phyloP scores from a whole-genome alignment of 64 coral and sea anemone genomes.

The Porites lutea region DNA sequence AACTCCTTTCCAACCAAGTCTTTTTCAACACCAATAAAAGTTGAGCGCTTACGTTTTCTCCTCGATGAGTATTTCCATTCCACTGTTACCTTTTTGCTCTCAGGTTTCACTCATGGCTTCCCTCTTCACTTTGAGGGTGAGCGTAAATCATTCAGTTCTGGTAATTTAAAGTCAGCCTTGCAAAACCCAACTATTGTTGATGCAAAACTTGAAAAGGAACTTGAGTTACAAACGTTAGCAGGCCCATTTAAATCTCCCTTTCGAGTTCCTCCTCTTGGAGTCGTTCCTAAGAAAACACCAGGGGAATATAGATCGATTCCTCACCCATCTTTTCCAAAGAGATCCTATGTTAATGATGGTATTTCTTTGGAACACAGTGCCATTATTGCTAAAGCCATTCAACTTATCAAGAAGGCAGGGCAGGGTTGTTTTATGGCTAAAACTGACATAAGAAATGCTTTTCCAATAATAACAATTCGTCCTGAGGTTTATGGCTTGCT shows the following conservation, averaged over 20 bases:
- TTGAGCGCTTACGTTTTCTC: neutral
- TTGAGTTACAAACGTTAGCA: neutral
- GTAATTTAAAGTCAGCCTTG: conserved; percentile 12
- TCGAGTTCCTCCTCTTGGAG: conserved; percentile 8
- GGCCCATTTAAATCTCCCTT: conserved; percentile 18
- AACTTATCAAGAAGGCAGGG: too few relatives aligned
- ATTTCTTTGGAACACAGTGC: neutral
- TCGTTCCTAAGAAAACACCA: conserved; percentile 42
- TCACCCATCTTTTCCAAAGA: conserved; percentile 10
- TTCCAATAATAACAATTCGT: too few relatives aligned
- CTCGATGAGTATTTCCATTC: neutral
- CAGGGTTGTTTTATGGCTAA: too few relatives aligned
- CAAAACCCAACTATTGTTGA: conserved; percentile 4
- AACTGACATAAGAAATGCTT: too few relatives aligned
- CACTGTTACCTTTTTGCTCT: neutral
- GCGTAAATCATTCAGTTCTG: neutral
- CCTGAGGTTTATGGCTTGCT: too few relatives aligned
- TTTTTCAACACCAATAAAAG: conserved; percentile 7
- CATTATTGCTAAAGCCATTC: neutral
- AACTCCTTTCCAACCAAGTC: too few relatives aligned
- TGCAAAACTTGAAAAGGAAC: conserved; percentile 28
- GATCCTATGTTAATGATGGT: conserved; percentile 17
- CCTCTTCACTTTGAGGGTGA: conserved; percentile 6
- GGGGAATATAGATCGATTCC: conserved; percentile 26
- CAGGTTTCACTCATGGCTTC: conserved; percentile 48